phyloP scores from a whole-genome alignment of 2,797 vertebrate species.

The Sciaenops ocellatus region DNA sequence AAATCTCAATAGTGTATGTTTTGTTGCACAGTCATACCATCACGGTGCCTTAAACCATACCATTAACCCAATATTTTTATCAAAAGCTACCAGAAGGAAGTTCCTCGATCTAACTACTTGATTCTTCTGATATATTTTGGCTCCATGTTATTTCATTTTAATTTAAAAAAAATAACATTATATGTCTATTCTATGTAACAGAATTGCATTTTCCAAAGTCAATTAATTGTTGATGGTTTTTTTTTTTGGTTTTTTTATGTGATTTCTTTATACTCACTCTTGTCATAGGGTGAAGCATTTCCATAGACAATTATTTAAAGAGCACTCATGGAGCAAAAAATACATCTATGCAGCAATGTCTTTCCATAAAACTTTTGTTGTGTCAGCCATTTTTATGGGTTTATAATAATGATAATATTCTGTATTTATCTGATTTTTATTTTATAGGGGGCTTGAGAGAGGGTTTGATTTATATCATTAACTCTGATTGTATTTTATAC shows the following conservation, averaged over 20 bases:
- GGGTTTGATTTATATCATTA: conserved; percentile 64
- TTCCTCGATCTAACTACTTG: conserved; percentile 20
- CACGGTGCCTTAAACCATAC: conserved; percentile 29
- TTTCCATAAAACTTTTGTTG: conserved; percentile 41
- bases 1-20: conserved; percentile 25
- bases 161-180: conserved; percentile 56
- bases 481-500: conserved; percentile 75
- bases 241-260: not conserved
- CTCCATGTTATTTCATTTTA: conserved; percentile 42
- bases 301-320: conserved; percentile 32
- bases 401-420: conserved; percentile 57
- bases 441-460: conserved; percentile 58
- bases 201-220: conserved; percentile 30
- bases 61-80: conserved; percentile 12
- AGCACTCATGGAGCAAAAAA: conserved; percentile 33
- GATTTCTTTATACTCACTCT: not conserved
- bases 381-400: conserved; percentile 48
- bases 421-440: conserved; percentile 72
- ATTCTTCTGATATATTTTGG: conserved; percentile 18
- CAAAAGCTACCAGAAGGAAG: conserved; percentile 1
- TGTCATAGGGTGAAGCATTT: conserved; percentile 11
- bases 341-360: not conserved
- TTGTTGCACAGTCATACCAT: conserved; percentile 38
- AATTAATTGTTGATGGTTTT: conserved; percentile 4
- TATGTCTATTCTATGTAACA: conserved; percentile 37